Evolutionary conservation across 1,140 invertebrate species (phyloP), one percentile per base, ranked within the genome.

Genomic region (Streblospio benedicti): DNA sequence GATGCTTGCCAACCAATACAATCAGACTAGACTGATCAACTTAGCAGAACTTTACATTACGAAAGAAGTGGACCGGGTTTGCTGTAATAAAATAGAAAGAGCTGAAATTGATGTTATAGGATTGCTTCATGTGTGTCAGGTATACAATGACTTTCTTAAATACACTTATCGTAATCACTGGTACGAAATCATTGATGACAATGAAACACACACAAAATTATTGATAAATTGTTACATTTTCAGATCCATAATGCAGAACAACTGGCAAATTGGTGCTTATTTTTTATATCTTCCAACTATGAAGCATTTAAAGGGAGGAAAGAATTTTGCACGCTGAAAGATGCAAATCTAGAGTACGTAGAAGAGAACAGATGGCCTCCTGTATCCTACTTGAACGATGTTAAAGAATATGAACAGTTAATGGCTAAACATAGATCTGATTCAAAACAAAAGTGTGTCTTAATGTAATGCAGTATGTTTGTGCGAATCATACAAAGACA

Each of bases 1-100:
- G 35, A 57, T 67, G 4, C 50, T 72, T 2, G 68, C 71, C 6
- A 70, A 75, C 55, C 66, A 72, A 65, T 73, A 75, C 58, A 58
- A 64, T 43, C 61, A 66, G 43, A 56, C 59, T n/a, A 61, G 73
- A 25, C 62, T 75, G 0, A 54, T 69, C 12, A 71, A 69, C 53
- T 56, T 75, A 43, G 72, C 71, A 64, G 73, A 75, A 60, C 60
- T 73, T n/a, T 73, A 75, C 55, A 70, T 72, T 20, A 71, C 68
- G 5, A 75, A 73, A 60, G 70, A 72, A 58, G 71, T 75, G 0
- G 73, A 75, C 23, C 62, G 62, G 49, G 62, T 51, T 25, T 69
- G 69, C 25, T 55, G 45, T 2, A 67, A 70, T 61, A 64, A 64
- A 20, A 75, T 75, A 32, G 67, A 73, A 53, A 71, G 67, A 56